Base-by-base conservation (phyloP, 2,113 vertebrate genomes). In the Perca schrenkii region DNA sequence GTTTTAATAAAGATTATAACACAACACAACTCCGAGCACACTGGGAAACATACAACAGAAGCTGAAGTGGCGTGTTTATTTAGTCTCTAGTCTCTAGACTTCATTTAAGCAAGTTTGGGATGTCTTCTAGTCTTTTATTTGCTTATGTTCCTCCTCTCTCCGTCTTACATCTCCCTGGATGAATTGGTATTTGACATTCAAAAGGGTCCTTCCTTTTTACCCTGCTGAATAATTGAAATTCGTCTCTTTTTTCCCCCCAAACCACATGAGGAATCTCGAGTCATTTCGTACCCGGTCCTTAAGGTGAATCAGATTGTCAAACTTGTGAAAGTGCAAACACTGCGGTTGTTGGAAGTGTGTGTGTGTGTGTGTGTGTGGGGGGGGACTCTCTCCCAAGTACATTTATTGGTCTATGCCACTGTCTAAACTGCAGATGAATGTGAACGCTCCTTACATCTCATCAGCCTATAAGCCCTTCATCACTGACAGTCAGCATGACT, bases 211-310 rank as follows among this genome's bases (percentile, higher is more conserved):
- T 73, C 31, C 74, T 86, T 91, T 89, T 87, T 87, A 82, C 74
- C 67, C 65, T 64, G 71, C 73, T 93, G 80, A 93, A 94, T 93
- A 93, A 94, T 92, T 92, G 78, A 93, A 92, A 87, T 81, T 78
- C 85, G 81, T 86, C 74, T 67, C 46, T 72, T 60, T 85, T 84
- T 84, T n/a, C 8, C n/a, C 1, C 17, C 50, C 47, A 73, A 86
- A 71, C 74, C 85, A 69, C 88, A 74, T 13, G 74, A 87, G 69
- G 72, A 85, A 76, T 83, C 22, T 46, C 47, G 67, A 84, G 84
- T 81, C 52, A 86, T 79, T 85, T 86, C 76, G 68, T 77, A 69
- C 71, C 50, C 56, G 22, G 50, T 86, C 87, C 87, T 90, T 62
- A 40, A 87, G 86, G 90, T 68, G 54, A 91, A 90, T 93, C 87